Base-by-base conservation (phyloP, 2,888 invertebrate genomes). In the Plemyria rubiginata region DNA sequence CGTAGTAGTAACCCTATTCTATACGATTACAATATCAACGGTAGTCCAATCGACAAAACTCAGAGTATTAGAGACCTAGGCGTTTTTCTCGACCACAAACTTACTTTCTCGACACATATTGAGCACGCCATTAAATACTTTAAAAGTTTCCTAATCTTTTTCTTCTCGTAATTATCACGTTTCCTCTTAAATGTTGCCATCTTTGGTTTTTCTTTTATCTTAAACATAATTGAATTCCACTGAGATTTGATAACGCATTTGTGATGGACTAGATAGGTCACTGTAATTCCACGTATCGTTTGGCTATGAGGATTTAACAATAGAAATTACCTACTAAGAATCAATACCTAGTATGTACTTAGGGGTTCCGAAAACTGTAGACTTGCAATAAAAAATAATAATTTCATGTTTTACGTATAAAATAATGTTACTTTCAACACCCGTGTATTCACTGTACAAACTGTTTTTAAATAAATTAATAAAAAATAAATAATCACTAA, bases 71-170 rank as follows among this genome's bases (percentile, higher is more conserved):
- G n/a, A n/a, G n/a, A n/a, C n/a, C n/a, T n/a, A n/a, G n/a, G n/a
- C n/a, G n/a, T n/a, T n/a, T n/a, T n/a, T n/a, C n/a, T n/a, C n/a
- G n/a, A n/a, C n/a, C n/a, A n/a, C n/a, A n/a, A n/a, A n/a, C n/a
- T n/a, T n/a, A n/a, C n/a, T n/a, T n/a, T n/a, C n/a, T n/a, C n/a
- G n/a, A n/a, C n/a, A n/a, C n/a, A n/a, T n/a, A n/a, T n/a, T n/a
- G n/a, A n/a, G 74, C 43, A 90, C 66, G 0, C 90, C 90, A 68
- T 90, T 76, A 89, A 81, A 81, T 86, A 85, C 67, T 81, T 79
- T 62, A 79, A 71, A 69, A 83, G 75, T 79, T 81, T 78, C 74
- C 77, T 78, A 70, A 74, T 76, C 67, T 77, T 84, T 62, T 79
- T 76, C 64, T 76, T 76, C 57, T 71, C 70, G 78, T 80, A 82